Conservation (phyloP, 1,140 invertebrate species). For the Diachasma alloeum region DNA sequence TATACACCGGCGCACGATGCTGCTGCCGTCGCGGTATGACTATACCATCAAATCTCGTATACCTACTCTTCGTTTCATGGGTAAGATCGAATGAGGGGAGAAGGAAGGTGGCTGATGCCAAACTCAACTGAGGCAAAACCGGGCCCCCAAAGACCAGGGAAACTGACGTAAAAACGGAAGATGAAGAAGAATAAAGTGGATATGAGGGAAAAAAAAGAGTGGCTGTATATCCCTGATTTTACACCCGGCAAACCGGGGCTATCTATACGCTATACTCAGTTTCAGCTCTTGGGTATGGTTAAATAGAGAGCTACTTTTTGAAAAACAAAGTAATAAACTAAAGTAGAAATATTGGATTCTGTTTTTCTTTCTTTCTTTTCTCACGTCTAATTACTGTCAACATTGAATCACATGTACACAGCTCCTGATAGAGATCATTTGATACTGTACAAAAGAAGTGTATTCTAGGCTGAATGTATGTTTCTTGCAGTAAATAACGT, state of each 20-base stretch:
- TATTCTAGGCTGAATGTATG: no score
- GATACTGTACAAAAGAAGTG: no score
- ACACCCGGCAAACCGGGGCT: neutral
- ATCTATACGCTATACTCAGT: neutral
- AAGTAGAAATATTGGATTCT: no score
- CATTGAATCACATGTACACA: no score
- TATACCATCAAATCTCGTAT: conserved; percentile 55
- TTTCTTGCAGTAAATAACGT: no score
- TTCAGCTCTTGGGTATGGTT: no score
- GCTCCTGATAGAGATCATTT: no score
- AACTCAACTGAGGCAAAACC: conserved; percentile 22
- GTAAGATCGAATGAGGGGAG: neutral
- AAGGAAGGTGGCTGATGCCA: conserved; percentile 16
- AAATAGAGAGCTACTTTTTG: no score
- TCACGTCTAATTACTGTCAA: no score
- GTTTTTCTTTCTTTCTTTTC: no score
- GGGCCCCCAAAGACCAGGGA: conserved; percentile 1
- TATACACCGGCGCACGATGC: conserved; percentile 20
- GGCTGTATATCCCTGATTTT: neutral
- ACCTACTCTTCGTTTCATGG: conserved; percentile 19
- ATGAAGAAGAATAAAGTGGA: neutral
- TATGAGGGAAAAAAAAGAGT: neutral
- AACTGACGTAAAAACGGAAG: conserved; percentile 14
- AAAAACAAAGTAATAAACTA: no score
- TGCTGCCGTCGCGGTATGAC: conserved; percentile 47